Conservation (phyloP, 2,797 vertebrate genomes). For the Adelosebastes latens region DNA sequence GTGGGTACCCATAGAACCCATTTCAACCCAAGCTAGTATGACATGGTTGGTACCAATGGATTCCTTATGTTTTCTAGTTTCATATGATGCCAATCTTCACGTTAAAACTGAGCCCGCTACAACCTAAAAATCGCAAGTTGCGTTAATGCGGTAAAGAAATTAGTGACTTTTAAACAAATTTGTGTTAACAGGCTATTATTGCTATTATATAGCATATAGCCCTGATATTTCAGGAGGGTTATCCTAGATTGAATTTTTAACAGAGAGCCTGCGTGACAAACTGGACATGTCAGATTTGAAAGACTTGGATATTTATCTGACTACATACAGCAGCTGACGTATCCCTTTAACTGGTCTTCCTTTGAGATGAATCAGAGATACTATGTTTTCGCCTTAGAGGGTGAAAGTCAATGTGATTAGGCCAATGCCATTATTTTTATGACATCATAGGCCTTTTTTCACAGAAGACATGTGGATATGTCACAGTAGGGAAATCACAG, state of each 20-base stretch:
- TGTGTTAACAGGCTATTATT: too few species aligned
- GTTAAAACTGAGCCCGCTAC: too few species aligned
- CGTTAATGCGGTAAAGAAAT: too few species aligned
- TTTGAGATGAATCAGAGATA: not conserved
- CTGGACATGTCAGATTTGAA: not conserved
- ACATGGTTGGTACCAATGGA: too few species aligned
- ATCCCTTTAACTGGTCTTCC: not conserved
- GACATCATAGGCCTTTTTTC: not conserved
- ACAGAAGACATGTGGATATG: not conserved
- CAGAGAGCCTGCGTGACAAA: not conserved
- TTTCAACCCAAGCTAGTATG: too few species aligned
- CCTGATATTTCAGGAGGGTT: not conserved
- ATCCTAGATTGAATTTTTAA: not conserved
- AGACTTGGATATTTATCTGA: not conserved
- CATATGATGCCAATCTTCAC: too few species aligned
- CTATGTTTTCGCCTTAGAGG: not conserved
- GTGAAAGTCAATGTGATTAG: not conserved
- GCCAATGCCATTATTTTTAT: not conserved
- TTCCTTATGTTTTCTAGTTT: too few species aligned
- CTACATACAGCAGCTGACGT: not conserved
- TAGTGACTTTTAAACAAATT: too few species aligned
- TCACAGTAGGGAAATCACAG: not conserved
- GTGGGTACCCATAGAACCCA: too few species aligned
- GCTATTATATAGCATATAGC: too few species aligned
- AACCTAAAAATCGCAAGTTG: too few species aligned